Evolutionary conservation across 2,888 invertebrate genomes (phyloP).

Genomic region (Masnerella sp.): DNA sequence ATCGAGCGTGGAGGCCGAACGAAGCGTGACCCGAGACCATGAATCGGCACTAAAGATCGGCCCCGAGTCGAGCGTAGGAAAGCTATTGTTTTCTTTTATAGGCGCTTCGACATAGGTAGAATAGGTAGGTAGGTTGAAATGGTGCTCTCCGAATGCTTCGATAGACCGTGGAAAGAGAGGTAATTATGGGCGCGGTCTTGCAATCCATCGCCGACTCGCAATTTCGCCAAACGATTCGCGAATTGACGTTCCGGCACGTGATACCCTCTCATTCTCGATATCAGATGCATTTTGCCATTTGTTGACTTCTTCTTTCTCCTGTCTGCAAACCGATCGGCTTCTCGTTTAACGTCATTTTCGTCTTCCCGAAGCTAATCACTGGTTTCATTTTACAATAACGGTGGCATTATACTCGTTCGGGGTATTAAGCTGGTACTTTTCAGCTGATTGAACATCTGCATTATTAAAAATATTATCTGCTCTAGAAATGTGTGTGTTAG

Average conservation of each 20-base stretch:
- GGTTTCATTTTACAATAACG: too few relatives aligned
- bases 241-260: constrained; percentile 35
- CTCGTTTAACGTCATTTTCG: background rate
- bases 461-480: too few relatives aligned
- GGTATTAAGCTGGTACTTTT: too few relatives aligned
- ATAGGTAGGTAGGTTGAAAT: constrained; percentile 59
- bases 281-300: constrained; percentile 42
- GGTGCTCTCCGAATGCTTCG: constrained; percentile 62
- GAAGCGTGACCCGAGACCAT: constrained; percentile 72
- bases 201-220: constrained; percentile 41
- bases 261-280: constrained; percentile 35
- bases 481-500: too few relatives aligned
- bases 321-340: constrained; percentile 29
- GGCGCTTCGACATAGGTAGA: constrained; percentile 54
- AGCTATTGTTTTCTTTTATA: constrained; percentile 70
- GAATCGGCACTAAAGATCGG: constrained; percentile 72
- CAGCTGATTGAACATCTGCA: too few relatives aligned
- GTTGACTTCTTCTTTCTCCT: constrained; percentile 21
- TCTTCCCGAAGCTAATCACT: too few relatives aligned
- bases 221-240: constrained; percentile 54
- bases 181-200: constrained; percentile 72
- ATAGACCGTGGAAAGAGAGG: constrained; percentile 72
- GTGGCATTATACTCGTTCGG: too few relatives aligned
- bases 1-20: constrained; percentile 68
- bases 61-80: constrained; percentile 60